A percentile compares a stretch with the other conserved stretches of the same genome.
phyloP scores from a whole-genome alignment of 1,140 invertebrate genomes.

The Lordiphosa clarofinis region DNA sequence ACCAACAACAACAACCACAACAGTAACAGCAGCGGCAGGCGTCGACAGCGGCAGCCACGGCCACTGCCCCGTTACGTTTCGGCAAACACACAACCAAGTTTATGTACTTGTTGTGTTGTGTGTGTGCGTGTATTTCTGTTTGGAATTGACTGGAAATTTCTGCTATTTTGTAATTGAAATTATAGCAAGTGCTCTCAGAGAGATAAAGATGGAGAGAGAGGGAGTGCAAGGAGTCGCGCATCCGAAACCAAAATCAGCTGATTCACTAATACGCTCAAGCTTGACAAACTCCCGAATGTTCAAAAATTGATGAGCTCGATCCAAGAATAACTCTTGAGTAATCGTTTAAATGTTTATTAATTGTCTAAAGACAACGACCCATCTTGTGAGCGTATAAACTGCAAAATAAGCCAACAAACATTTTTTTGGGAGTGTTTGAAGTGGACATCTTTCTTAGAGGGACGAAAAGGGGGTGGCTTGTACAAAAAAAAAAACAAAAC shows the following conservation, averaged over 20 bases:
- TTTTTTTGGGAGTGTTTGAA: too few species aligned
- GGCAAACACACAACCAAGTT: conserved; percentile 60
- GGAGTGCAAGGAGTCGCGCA: background rate
- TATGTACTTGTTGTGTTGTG: conserved; percentile 14
- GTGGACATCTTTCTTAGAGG: too few species aligned
- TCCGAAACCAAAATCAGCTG: conserved; percentile 19
- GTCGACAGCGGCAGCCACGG: conserved; percentile 49
- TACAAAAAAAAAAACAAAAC: too few species aligned
- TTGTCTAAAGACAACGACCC: too few species aligned
- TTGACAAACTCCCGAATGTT: too few species aligned
- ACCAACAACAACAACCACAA: conserved; percentile 41
- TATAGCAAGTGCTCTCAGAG: conserved; percentile 24
- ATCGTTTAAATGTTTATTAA: too few species aligned
- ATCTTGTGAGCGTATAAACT: too few species aligned
- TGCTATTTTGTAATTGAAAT: conserved; percentile 72
- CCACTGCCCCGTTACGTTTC: conserved; percentile 76
- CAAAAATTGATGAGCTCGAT: too few species aligned
- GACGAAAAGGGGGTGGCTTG: too few species aligned
- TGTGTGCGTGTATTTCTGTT: conserved; percentile 25
- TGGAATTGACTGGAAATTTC: conserved; percentile 71
- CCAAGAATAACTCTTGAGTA: too few species aligned
- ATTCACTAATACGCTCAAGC: conserved; percentile 9
- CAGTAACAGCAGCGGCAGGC: conserved; percentile 19
- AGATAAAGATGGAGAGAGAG: background rate
- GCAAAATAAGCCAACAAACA: too few species aligned